Conservation (phyloP, 2,113 vertebrate genomes). For the Oostethus manadensis region DNA sequence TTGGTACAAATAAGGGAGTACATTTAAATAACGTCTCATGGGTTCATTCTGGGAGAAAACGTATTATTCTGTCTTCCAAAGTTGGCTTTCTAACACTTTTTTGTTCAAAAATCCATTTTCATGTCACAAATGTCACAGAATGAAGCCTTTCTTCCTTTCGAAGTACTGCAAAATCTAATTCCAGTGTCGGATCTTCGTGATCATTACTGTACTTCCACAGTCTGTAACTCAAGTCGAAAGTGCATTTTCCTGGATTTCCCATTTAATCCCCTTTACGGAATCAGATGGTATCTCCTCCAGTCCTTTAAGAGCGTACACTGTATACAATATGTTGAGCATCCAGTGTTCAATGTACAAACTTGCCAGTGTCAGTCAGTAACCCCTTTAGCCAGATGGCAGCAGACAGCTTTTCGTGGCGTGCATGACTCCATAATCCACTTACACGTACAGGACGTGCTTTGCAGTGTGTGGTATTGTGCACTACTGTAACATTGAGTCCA, state of each 20-base stretch:
- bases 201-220: constrained; percentile 17
- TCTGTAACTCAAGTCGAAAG: constrained; percentile 16
- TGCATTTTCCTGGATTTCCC: constrained; percentile 7
- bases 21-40: too few relatives aligned
- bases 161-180: constrained; percentile 10
- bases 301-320: constrained; percentile 11
- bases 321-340: constrained; percentile 29
- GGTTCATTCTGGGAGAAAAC: too few relatives aligned
- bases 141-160: constrained; percentile 17
- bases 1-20: background rate
- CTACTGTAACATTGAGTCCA: constrained; percentile 8
- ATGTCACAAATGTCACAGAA: constrained; percentile 13
- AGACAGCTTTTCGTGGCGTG: constrained; percentile 24
- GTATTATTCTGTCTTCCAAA: constrained; percentile 9
- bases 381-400: constrained; percentile 33
- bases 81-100: constrained; percentile 8
- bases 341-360: constrained; percentile 25
- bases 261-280: constrained; percentile 37
- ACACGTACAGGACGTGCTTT: constrained; percentile 25
- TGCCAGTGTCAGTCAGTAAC: constrained; percentile 11
- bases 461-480: constrained; percentile 27
- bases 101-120: constrained; percentile 28
- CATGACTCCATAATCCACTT: constrained; percentile 41
- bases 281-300: constrained; percentile 15
- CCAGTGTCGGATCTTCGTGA: constrained; percentile 24